A percentile compares a stretch with the other conserved stretches of the same genome.
Conservation (phyloP, 2,888 invertebrate genomes). For the Asteroscopus sphinx region DNA sequence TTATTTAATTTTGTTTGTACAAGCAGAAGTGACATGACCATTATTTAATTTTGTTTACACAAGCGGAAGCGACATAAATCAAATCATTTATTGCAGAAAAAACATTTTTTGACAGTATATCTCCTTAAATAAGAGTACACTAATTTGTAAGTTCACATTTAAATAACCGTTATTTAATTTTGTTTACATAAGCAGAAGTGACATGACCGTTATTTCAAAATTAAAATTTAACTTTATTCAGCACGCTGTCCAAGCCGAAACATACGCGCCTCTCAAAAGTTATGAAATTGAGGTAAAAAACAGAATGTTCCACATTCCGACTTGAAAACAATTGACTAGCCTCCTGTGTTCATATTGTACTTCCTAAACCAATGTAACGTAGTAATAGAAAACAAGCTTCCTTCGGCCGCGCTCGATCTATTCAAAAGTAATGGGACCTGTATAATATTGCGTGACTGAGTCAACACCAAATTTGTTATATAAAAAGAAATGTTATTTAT, state of each 20-base stretch:
- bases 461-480: conserved; percentile 82
- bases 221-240: conserved; percentile 14
- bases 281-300: conserved; percentile 21
- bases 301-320: conserved; percentile 51
- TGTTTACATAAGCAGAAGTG: no score
- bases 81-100: no score
- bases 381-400: conserved; percentile 55
- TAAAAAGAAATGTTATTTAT: conserved; percentile 55
- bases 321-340: conserved; percentile 71
- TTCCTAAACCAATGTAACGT: conserved; percentile 65
- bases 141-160: no score
- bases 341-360: conserved; percentile 79
- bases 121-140: no score
- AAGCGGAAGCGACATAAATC: no score
- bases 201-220: not conserved
- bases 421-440: conserved; percentile 77
- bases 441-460: conserved; percentile 80
- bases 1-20: no score
- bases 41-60: no score
- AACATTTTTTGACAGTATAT: no score
- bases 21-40: not conserved
- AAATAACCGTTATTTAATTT: no score
- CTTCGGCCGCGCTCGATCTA: conserved; percentile 64
- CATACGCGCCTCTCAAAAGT: conserved; percentile 24
- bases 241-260: conserved; percentile 13